Evolutionary conservation across 1,140 invertebrate genomes (phyloP), one percentile per base, ranked within the genome.

Genomic region (Drosophila pseudoananassae): DNA sequence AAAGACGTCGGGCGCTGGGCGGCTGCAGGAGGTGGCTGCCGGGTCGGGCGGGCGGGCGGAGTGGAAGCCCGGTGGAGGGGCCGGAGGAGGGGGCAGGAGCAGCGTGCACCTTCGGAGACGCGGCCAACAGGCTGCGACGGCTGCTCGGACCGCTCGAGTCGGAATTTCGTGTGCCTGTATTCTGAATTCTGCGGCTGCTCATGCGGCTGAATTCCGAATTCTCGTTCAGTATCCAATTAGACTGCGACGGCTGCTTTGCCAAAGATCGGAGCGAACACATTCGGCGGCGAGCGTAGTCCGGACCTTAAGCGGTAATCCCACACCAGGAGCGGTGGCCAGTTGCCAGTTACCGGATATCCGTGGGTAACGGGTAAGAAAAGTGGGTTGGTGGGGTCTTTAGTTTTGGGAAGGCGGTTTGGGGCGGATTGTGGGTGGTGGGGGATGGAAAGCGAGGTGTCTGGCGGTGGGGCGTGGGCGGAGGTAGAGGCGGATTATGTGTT

Each of bases 211-310:
- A 75, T 65, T 75, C 78, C 73, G 78, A 89, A 84, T 89, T 90
- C 85, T 81, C 70, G 82, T 85, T 87, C 75, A 87, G 87, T 90
- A 83, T 90, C 66, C 81, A 72, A 78, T 90, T 90, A 84, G 87
- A 87, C 78, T 87, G 83, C 85, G 85, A 71, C 74, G 84, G 74
- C 64, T 69, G 80, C 78, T 78, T 72, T 78, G 45, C 73, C 52
- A 65, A 57, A 36, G 36, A 58, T 70, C 68, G 65, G 29, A 68
- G 63, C 40, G 40, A 52, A 33, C 29, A 7, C n/a, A 29, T 14
- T 51, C 8, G 47, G 27, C 17, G 29, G 17, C 23, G 65, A 36
- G 15, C 12, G 10, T 4, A 20, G 20, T n/a, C 49, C 20, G 40
- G 43, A 17, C 36, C 27, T 5, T 12, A 58, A 58, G 43, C 25